Evolutionary conservation across 2,888 invertebrate genomes (phyloP), one percentile per base, ranked within the genome.

Genomic region (Octodonta nipae): DNA sequence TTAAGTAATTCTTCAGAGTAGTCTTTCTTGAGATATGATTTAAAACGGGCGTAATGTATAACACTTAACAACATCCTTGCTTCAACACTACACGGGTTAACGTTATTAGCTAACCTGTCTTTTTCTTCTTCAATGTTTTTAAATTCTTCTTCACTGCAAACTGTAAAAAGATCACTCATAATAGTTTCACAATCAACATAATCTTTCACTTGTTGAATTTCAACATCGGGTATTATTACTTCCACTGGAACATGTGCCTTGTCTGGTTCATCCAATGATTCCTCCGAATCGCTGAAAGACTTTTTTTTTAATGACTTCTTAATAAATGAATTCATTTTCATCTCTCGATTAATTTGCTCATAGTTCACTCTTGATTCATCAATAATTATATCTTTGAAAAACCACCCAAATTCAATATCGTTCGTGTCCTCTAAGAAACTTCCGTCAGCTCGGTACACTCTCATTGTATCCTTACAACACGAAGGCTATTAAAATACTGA

Each of bases 371-470:
- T n/a, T n/a, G n/a, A n/a, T n/a, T 50, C 48, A 11, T 51, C 45
- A 4, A 49, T 34, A 8, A 35, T 32, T 15, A 52, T 46, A 24
- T 54, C 50, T 13, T 34, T 24, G 10, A 50, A 43, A 31, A 39
- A 47, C 56, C 56, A 57, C 5, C 58, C 56, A 32, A 55, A 58
- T 26, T 47, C 46, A 5, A 30, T 41, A 36, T 55, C 55, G 11
- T 45, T 34, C 2, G 34, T 30, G 20, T 49, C 39, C 15, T 51
- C 51, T 13, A 40, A 38, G 16, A 28, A 55, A 31, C 45, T 52
- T 22, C 55, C 56, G 34, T 56, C 54, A 10, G 32, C 12, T 35
- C 45, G 45, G 37, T 55, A 56, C 33, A 52, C 44, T 38, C 45
- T 51, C 56, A 56, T 56, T 16, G 8, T n/a, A n/a, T n/a, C n/a